Conservation (phyloP, 2,797 vertebrate species). For the Steatocranus sp. region DNA sequence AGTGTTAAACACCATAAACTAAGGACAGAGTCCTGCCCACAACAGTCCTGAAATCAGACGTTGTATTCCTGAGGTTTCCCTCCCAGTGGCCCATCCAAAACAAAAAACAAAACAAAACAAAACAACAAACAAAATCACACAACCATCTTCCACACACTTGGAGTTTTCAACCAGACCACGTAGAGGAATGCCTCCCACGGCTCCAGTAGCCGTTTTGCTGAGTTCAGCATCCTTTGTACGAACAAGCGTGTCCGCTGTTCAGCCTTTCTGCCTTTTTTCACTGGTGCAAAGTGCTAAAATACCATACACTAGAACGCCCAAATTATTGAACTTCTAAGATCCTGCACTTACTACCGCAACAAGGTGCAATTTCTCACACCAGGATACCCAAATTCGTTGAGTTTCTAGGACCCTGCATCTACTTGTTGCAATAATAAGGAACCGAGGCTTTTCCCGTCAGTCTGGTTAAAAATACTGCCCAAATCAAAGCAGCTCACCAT, state of each 20-base stretch:
- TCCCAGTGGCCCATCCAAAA: not conserved
- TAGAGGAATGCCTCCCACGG: not conserved
- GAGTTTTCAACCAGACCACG: not conserved
- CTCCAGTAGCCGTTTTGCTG: not conserved
- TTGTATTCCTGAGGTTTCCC: too few species aligned
- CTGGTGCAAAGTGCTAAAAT: not conserved
- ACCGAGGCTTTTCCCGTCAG: fast-evolving
- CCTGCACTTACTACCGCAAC: not conserved
- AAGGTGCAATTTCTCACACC: not conserved
- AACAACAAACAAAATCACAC: not conserved
- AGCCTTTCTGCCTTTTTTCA: not conserved
- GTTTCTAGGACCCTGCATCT: not conserved
- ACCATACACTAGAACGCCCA: not conserved
- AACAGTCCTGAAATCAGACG: too few species aligned
- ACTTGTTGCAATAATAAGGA: too few species aligned
- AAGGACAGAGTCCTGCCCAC: too few species aligned
- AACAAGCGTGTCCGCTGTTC: fast-evolving
- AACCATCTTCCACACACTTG: not conserved
- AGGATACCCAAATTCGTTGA: fast-evolving
- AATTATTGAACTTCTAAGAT: fast-evolving
- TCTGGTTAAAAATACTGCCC: too few species aligned
- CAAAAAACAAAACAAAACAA: not conserved
- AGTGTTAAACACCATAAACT: too few species aligned
- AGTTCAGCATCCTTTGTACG: fast-evolving
- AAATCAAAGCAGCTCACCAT: too few species aligned